A percentile compares a stretch with the other conserved stretches of the same genome.
Evolutionary conservation across 2,797 vertebrate genomes (phyloP).

Genomic region (Sebastes hubbsi): DNA sequence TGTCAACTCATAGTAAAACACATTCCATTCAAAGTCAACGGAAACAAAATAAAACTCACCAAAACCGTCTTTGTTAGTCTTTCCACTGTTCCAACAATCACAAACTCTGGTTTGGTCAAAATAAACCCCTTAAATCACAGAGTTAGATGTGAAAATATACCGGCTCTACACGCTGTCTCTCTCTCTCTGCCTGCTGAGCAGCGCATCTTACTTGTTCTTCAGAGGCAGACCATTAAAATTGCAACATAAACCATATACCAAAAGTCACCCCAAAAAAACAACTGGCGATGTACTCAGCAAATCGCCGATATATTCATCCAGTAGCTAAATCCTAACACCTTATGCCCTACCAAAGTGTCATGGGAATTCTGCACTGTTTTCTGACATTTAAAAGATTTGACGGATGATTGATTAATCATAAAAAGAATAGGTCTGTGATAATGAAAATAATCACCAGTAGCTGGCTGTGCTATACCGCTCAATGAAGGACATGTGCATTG

Average conservation of each 20-base stretch:
- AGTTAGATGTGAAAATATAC: neutral
- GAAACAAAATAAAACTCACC: neutral
- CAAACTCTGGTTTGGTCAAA: neutral
- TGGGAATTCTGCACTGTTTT: neutral
- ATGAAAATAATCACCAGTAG: neutral
- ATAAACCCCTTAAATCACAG: neutral
- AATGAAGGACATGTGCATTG: neutral
- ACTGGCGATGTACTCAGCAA: neutral
- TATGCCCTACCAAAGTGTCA: neutral
- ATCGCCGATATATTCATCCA: neutral
- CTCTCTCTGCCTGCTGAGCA: neutral
- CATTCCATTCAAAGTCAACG: neutral
- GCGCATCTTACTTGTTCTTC: neutral
- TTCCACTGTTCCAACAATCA: neutral
- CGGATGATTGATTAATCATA: neutral
- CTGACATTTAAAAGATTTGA: neutral
- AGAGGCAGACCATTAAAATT: neutral
- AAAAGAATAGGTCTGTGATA: neutral
- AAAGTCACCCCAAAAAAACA: neutral
- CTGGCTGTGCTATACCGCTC: neutral
- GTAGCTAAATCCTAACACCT: neutral
- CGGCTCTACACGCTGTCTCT: neutral
- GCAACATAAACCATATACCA: neutral
- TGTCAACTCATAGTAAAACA: neutral
- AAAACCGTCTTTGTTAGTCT: neutral